Conservation (phyloP, 1,140 invertebrate genomes). For the Drosophila sucinea region DNA sequence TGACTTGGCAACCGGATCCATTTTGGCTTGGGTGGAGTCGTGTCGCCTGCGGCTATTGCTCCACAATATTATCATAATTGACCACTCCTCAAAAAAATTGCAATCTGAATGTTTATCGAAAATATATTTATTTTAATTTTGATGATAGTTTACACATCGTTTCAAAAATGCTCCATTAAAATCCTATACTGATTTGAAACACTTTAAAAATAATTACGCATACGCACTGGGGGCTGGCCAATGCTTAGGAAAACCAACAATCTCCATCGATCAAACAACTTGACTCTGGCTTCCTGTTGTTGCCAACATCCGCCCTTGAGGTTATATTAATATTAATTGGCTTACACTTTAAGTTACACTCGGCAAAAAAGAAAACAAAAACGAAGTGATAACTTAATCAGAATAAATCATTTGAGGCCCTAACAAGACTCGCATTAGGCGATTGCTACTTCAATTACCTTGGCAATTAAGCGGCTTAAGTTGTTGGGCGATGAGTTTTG, state of each 20-base stretch:
- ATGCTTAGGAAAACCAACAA: neutral
- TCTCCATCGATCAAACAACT: neutral
- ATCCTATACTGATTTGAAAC: no score
- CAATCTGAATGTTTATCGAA: constrained; percentile 22
- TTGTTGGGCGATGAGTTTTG: neutral
- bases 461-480: constrained; percentile 2
- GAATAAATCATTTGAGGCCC: neutral
- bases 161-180: neutral
- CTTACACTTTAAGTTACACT: neutral
- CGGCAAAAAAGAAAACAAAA: neutral
- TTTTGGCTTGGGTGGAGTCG: constrained; percentile 43
- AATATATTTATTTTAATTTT: constrained; percentile 5
- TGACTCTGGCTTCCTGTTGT: neutral
- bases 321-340: neutral
- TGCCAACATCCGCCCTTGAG: neutral
- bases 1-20: constrained; percentile 72
- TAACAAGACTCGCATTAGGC: neutral
- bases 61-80: constrained; percentile 36
- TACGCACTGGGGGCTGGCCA: neutral
- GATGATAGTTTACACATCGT: neutral
- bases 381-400: neutral
- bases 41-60: constrained; percentile 21
- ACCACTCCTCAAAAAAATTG: constrained; percentile 5
- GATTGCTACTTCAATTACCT: neutral
- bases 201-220: neutral